A percentile compares a stretch with the other conserved stretches of the same genome.
Conservation (phyloP, 2,888 invertebrate genomes). For the Eucera pruinosa region DNA sequence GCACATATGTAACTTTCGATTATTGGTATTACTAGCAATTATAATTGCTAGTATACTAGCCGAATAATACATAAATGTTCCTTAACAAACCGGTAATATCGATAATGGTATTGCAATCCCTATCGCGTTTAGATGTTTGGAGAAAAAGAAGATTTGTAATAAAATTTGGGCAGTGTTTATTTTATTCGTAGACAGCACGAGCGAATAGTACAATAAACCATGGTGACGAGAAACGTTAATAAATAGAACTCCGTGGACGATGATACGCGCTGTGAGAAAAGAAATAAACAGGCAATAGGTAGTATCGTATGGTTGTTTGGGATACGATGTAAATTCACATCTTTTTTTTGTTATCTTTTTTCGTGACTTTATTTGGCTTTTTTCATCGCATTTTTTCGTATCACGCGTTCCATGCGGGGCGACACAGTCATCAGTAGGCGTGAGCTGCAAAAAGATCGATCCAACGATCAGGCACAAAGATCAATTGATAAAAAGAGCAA, state of each 20-base stretch:
- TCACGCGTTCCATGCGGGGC: slow-evolving; percentile 74
- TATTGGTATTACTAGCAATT: too few species aligned
- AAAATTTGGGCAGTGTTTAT: slow-evolving; percentile 73
- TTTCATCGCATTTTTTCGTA: slow-evolving; percentile 70
- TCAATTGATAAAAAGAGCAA: background rate
- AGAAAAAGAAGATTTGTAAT: slow-evolving; percentile 57
- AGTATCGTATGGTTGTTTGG: slow-evolving; percentile 55
- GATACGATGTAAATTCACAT: slow-evolving; percentile 51
- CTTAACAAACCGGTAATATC: too few species aligned
- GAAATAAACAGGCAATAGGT: slow-evolving; percentile 43
- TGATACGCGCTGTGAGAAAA: slow-evolving; percentile 68
- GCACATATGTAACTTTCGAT: too few species aligned
- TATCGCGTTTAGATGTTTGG: background rate
- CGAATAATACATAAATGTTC: too few species aligned
- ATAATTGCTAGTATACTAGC: too few species aligned
- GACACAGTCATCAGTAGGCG: slow-evolving; percentile 80
- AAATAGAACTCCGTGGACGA: slow-evolving; percentile 75
- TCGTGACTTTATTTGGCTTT: slow-evolving; percentile 64
- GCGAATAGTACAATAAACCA: slow-evolving; percentile 71
- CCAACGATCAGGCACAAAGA: slow-evolving; percentile 24
- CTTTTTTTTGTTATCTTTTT: slow-evolving; percentile 64
- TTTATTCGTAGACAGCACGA: slow-evolving; percentile 76
- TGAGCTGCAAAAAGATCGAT: slow-evolving; percentile 79
- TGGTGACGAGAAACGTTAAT: slow-evolving; percentile 71
- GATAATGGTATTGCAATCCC: too few species aligned